Conservation (phyloP, 30 jellyfish, hydroid and myxozoan species). For the Catostylus mosaicus region DNA sequence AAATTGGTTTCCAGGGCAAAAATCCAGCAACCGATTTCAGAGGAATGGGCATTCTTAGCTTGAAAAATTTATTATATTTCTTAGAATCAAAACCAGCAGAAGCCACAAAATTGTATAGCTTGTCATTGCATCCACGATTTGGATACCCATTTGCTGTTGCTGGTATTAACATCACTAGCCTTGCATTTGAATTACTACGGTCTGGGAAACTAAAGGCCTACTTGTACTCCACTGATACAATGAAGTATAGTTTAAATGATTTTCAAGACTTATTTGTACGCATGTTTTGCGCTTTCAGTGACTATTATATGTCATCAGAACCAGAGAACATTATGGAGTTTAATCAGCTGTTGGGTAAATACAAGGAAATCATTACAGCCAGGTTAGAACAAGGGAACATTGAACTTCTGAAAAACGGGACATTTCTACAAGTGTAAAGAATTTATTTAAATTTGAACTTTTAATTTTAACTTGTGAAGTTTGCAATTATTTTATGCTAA, state of each 20-base stretch:
- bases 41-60: constrained; percentile 89
- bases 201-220: constrained; percentile 76
- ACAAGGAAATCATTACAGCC: constrained; percentile 41
- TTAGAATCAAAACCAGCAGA: constrained; percentile 65
- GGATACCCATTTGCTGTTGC: constrained; percentile 91
- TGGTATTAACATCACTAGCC: constrained; percentile 81
- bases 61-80: constrained; percentile 69
- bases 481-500: neutral
- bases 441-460: neutral
- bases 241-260: constrained; percentile 45
- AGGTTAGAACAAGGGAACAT: constrained; percentile 45
- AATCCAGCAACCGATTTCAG: constrained; percentile 96
- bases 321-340: constrained; percentile 85
- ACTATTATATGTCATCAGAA: constrained; percentile 61
- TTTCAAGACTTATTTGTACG: constrained; percentile 60
- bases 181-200: constrained; percentile 69
- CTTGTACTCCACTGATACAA: constrained; percentile 39
- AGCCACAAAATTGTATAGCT: constrained; percentile 66
- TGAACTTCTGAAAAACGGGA: constrained; percentile 25
- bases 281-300: constrained; percentile 74
- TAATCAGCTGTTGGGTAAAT: constrained; percentile 50
- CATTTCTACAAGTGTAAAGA: constrained; percentile 24
- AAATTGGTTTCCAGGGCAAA: constrained; percentile 92
- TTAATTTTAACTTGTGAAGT: neutral
- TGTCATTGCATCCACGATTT: constrained; percentile 85